A percentile compares a stretch with the other conserved stretches of the same genome.
phyloP scores from a whole-genome alignment of 2,797 vertebrate genomes.

The Takifugu ocellatus region DNA sequence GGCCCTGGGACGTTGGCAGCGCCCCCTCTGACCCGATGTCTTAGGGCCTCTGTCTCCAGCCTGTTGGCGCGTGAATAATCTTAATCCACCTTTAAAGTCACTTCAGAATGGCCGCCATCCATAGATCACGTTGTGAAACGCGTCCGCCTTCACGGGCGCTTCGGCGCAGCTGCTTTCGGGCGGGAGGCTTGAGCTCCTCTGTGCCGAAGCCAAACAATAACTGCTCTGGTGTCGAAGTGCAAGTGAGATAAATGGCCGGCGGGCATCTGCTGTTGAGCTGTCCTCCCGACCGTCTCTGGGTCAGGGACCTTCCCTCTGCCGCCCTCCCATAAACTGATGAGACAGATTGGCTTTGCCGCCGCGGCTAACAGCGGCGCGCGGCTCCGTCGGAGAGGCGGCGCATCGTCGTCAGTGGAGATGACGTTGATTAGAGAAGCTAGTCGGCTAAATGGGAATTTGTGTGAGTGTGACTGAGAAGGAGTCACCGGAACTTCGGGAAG shows the following conservation, averaged over 20 bases:
- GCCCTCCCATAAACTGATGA: conserved; percentile 21
- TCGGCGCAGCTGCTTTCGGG: conserved; percentile 43
- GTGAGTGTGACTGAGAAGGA: too few species aligned
- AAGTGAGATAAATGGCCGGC: conserved; percentile 71
- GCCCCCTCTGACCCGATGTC: too few species aligned
- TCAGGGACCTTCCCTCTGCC: conserved; percentile 46
- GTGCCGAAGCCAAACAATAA: conserved; percentile 65
- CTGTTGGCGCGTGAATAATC: neutral
- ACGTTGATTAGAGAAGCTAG: too few species aligned
- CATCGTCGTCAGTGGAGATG: too few species aligned
- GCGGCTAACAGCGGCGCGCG: too few species aligned
- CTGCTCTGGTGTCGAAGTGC: conserved; percentile 62
- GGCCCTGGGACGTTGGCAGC: too few species aligned
- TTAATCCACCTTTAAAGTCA: conserved; percentile 13
- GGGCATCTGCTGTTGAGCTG: conserved; percentile 60
- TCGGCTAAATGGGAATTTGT: too few species aligned
- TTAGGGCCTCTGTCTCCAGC: neutral
- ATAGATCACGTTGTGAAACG: conserved; percentile 56
- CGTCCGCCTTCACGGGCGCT: conserved; percentile 47
- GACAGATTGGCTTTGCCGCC: conserved; percentile 10
- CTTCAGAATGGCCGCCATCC: conserved; percentile 35
- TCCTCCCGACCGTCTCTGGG: conserved; percentile 46
- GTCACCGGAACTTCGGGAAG: too few species aligned
- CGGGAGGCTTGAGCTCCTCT: conserved; percentile 53
- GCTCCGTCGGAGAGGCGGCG: neutral